A percentile compares a stretch with the other conserved stretches of the same genome.
Evolutionary conservation across 92 coral and sea anemone species (phyloP).

Genomic region (Porites divaricata): DNA sequence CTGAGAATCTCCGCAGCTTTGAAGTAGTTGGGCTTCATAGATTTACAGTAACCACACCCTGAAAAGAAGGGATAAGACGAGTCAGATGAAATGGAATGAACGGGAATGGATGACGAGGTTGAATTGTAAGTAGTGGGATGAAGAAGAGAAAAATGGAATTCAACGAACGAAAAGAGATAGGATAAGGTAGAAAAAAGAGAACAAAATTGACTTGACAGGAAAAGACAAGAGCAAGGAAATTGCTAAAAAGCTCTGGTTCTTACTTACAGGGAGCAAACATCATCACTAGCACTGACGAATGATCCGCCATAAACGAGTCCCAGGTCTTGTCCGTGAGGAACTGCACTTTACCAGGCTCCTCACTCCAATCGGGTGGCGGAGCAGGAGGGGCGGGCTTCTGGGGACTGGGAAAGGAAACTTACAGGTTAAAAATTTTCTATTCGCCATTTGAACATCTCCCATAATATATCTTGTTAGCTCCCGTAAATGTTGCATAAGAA

Average conservation of each 20-base stretch:
- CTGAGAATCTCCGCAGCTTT: conserved; percentile 88
- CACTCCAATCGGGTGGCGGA: conserved; percentile 98
- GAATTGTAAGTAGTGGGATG: background rate
- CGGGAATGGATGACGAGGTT: background rate
- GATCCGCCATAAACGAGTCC: conserved; percentile 65
- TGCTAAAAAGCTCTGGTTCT: no score
- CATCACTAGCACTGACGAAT: conserved; percentile 87
- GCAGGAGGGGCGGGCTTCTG: conserved; percentile 84
- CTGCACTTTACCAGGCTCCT: conserved; percentile 82
- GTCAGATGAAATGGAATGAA: no score
- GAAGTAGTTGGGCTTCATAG: conserved; percentile 89
- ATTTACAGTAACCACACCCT: conserved; percentile 97
- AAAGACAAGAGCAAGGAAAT: no score
- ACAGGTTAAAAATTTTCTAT: background rate
- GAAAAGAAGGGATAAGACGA: background rate
- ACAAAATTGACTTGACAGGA: no score
- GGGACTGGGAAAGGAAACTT: conserved; percentile 60
- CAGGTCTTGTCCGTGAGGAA: conserved; percentile 82
- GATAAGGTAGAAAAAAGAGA: no score
- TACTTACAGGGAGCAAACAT: conserved; percentile 93
- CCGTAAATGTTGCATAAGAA: no score
- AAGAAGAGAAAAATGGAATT: background rate
- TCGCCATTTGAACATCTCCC: background rate
- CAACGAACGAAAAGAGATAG: background rate
- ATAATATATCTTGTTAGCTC: no score